Percentiles rank a stretch among this genome's conserved stretches.
Conservation (phyloP, 1,140 invertebrate species). For the Nylanderia fulva region DNA sequence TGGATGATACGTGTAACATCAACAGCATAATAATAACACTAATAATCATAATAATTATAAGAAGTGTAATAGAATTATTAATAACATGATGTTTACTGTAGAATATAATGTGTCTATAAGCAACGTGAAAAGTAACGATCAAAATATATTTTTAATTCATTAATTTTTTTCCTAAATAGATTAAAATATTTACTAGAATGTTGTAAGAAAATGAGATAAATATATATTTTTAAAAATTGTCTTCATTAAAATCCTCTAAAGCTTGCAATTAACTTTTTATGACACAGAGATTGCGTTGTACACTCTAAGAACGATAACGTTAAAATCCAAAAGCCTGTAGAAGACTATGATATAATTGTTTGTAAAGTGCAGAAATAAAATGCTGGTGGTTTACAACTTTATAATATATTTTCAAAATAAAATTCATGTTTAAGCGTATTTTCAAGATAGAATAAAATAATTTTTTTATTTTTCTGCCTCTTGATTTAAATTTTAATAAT, state of each 20-base stretch:
- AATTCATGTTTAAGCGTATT: background rate
- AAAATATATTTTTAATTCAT: slow-evolving; percentile 22
- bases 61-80: slow-evolving; percentile 54
- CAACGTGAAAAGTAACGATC: slow-evolving; percentile 11
- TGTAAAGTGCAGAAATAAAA: background rate
- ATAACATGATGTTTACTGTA: background rate
- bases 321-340: background rate
- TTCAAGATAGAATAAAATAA: background rate
- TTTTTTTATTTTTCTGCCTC: background rate
- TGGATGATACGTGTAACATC: slow-evolving; percentile 30
- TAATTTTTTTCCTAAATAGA: slow-evolving; percentile 6
- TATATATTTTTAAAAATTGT: background rate
- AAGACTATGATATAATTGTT: background rate
- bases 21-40: slow-evolving; percentile 39
- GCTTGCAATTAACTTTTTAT: background rate
- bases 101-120: slow-evolving; percentile 1
- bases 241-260: background rate
- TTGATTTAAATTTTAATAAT: background rate
- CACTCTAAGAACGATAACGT: background rate
- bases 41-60: slow-evolving; percentile 43
- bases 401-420: background rate
- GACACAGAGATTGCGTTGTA: background rate
- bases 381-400: background rate
- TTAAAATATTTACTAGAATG: background rate
- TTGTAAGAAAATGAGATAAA: background rate